Percentiles rank a stretch among this genome's conserved stretches.
These are phyloP conservation scores for Hylomyscus alleni DNA, from an alignment of 2,797 vertebrate species.

Conservation along the genomic window DNA sequence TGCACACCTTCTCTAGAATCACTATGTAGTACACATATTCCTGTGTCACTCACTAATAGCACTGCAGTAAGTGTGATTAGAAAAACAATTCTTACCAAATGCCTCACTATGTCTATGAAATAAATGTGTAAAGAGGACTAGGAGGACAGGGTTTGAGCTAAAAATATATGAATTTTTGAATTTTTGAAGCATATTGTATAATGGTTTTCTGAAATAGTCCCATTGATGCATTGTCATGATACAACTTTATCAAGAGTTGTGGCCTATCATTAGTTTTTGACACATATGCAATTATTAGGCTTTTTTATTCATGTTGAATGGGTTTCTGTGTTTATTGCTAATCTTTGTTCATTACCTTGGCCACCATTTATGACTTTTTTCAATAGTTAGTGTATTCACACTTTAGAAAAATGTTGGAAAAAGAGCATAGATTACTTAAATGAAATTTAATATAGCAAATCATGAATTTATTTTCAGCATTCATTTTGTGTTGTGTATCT, in stretches of 20 bases:
- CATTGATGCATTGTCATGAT: neutral
- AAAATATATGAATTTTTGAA: neutral
- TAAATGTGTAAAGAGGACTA: neutral
- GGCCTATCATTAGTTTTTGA: slow-evolving; percentile 1
- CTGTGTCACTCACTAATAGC: neutral
- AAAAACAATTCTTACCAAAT: slow-evolving; percentile 19
- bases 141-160: neutral
- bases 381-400: neutral
- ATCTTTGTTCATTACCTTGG: neutral
- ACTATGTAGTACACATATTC: neutral
- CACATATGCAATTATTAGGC: neutral
- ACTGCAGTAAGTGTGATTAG: neutral
- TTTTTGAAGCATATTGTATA: neutral
- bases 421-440: neutral
- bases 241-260: neutral
- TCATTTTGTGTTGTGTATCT: neutral
- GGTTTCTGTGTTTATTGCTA: slow-evolving; percentile 20
- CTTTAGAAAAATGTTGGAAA: too few species aligned
- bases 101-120: neutral
- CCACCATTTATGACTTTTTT: neutral
- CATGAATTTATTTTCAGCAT: neutral
- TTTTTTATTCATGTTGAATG: neutral
- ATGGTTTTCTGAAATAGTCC: neutral
- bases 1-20: neutral
- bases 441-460: neutral